Conservation (phyloP, 2,113 vertebrate genomes). For the Onychorhynchus coronatus region DNA sequence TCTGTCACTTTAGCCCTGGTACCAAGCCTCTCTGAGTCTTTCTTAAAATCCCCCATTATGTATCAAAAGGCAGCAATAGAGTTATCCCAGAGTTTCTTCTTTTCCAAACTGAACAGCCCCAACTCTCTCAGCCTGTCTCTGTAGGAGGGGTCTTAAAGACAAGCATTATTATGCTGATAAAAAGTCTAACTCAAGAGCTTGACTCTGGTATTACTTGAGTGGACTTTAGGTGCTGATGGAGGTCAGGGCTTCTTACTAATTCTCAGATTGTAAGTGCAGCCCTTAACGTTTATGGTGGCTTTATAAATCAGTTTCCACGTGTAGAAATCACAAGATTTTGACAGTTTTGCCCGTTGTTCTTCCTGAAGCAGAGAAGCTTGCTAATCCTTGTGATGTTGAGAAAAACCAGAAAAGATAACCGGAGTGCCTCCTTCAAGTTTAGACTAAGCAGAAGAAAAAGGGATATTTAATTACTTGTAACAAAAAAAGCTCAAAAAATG, state of each 20-base stretch:
- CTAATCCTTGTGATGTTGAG: neutral
- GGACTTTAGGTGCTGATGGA: neutral
- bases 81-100: neutral
- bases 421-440: neutral
- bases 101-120: neutral
- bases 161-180: neutral
- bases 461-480: neutral
- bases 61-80: neutral
- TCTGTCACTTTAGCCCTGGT: neutral
- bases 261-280: neutral
- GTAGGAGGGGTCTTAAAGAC: neutral
- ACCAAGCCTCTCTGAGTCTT: neutral
- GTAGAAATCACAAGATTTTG: neutral
- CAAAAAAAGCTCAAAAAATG: neutral
- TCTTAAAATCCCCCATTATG: neutral
- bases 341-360: neutral
- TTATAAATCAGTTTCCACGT: neutral
- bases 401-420: neutral
- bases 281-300: neutral
- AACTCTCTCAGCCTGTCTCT: neutral
- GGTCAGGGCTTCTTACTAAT: neutral
- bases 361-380: neutral
- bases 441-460: neutral
- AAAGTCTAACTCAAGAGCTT: neutral
- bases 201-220: neutral